These are phyloP conservation scores for Papio anubis DNA, from an alignment of 2,113 vertebrate genomes.

Conservation along the genomic window DNA sequence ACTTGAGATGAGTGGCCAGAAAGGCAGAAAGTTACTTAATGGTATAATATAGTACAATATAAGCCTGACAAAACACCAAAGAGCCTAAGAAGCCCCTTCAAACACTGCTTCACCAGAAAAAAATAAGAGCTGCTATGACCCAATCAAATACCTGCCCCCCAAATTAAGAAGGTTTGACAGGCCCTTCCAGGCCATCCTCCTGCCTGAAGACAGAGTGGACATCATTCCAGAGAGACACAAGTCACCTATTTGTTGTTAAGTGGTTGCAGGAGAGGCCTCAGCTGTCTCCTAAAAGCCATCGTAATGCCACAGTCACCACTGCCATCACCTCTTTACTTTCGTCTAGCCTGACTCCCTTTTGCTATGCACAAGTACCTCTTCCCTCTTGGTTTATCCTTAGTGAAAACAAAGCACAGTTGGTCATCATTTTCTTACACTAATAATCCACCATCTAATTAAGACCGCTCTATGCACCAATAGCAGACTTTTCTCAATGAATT, in stretches of 20 bases:
- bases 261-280: background rate
- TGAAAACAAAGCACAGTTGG: background rate
- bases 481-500: background rate
- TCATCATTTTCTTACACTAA: conserved; percentile 6
- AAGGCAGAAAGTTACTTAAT: conserved; percentile 60
- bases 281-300: background rate
- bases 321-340: background rate
- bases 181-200: background rate
- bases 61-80: conserved; percentile 62
- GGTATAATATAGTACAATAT: conserved; percentile 15
- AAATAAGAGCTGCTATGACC: background rate
- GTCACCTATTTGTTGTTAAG: background rate
- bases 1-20: conserved; percentile 75
- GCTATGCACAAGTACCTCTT: background rate
- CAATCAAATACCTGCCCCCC: background rate
- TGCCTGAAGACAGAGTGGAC: background rate
- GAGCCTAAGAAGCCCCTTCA: conserved; percentile 59
- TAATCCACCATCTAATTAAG: background rate
- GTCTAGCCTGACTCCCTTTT: background rate
- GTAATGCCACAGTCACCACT: too few relatives aligned
- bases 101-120: conserved; percentile 5
- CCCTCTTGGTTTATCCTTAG: background rate
- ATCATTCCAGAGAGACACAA: background rate
- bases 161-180: background rate
- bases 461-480: background rate